Base-by-base conservation (phyloP, 2,113 vertebrate species). In the Puma concolor region DNA sequence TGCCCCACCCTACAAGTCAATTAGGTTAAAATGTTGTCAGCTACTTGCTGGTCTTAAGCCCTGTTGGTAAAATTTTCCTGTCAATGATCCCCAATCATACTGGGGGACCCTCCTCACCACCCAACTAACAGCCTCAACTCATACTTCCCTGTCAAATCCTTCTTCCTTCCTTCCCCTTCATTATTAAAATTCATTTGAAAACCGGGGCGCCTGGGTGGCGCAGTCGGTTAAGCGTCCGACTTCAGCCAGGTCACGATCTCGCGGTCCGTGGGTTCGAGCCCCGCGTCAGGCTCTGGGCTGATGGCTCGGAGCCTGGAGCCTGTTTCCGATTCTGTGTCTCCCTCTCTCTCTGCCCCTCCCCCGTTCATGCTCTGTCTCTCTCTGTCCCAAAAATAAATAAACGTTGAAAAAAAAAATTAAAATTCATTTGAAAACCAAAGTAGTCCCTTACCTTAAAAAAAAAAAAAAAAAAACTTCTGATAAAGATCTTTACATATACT, bases 111-210 rank as follows among this genome's bases (percentile, higher is more conserved):
- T 67, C n/a, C 69, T 83, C 25, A 67, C 7, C 79, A 57, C 36
- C 23, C 71, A 69, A 82, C 3, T 27, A 87, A 41, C 16, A 80
- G 21, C 31, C 19, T 84, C 38, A 92, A 31, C 33, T 90, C 66
- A 72, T 3, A 67, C 0, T 33, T 67, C 21, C 60, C 21, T 38
- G 31, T 44, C 38, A 94, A 88, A 60, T 25, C 33, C 14, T 81
- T 79, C 38, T 60, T 57, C n/a, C n/a, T 82, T 64, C 64, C 41
- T 74, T 93, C 67, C 36, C 29, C 57, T 88, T 94, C 60, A n/a
- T 29, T 86, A 11, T 91, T 94, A 90, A 87, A 94, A 79, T 50
- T 85, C 76, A 84, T 9, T 54, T 76, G 36, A 74, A 79, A 87
- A 91, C 27, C 25, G 36, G 36, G 36, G 36, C 36, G 36, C 36